Evolutionary conservation across 1,140 invertebrate species (phyloP).

Genomic region (Trissolcus basalis): DNA sequence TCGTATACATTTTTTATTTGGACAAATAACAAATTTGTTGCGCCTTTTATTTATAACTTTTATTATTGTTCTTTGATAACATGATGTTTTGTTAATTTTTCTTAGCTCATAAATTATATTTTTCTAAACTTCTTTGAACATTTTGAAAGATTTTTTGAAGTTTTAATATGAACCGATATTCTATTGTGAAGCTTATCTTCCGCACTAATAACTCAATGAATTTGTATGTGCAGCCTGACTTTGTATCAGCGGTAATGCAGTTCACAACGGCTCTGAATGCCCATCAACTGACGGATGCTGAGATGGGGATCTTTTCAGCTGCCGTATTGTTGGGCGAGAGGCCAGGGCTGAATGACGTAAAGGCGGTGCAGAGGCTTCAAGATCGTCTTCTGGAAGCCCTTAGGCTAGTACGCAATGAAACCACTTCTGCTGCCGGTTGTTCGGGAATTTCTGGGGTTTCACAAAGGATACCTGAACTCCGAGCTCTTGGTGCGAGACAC

Average conservation of each 20-base stretch:
- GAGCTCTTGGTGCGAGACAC: slow-evolving; percentile 89
- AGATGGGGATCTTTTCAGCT: slow-evolving; percentile 92
- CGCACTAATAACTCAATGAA: neutral
- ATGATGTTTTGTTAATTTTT: too few relatives aligned
- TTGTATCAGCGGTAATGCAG: slow-evolving; percentile 84
- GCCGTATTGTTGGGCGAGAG: slow-evolving; percentile 89
- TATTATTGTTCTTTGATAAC: too few relatives aligned
- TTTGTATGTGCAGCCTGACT: slow-evolving; percentile 78
- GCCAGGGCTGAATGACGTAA: slow-evolving; percentile 87
- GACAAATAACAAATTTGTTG: too few relatives aligned
- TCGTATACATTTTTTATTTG: too few relatives aligned
- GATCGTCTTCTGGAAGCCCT: slow-evolving; percentile 91
- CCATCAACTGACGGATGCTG: slow-evolving; percentile 89
- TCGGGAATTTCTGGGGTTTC: slow-evolving; percentile 65
- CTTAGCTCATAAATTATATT: too few relatives aligned
- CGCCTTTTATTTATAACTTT: too few relatives aligned
- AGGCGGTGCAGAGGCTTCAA: slow-evolving; percentile 88
- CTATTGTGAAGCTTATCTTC: neutral
- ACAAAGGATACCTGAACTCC: slow-evolving; percentile 84
- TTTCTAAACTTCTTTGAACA: too few relatives aligned
- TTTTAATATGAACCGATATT: too few relatives aligned
- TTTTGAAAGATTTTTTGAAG: too few relatives aligned
- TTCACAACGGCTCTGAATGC: slow-evolving; percentile 88
- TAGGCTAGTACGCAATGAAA: slow-evolving; percentile 74
- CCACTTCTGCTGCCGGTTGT: slow-evolving; percentile 68